Percentiles rank a stretch among this genome's conserved stretches.
Evolutionary conservation across 2,113 vertebrate genomes (phyloP).

Genomic region (Piprites chloris): DNA sequence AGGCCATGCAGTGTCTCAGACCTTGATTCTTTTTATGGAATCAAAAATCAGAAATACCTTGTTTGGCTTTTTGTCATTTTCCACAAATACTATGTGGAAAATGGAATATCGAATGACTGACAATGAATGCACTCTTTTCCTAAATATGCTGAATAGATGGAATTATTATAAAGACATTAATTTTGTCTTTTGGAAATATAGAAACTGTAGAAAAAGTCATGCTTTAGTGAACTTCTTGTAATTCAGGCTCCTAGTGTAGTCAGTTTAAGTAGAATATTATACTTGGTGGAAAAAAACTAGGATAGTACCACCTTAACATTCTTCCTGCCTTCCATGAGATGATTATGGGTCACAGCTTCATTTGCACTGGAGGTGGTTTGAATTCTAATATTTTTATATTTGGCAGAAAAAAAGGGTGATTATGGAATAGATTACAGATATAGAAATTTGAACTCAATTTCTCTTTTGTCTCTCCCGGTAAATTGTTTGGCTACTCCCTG

Average conservation of each 20-base stretch:
- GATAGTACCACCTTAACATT: not conserved
- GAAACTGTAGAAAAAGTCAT: not conserved
- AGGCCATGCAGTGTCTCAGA: not conserved
- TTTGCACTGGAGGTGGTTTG: not conserved
- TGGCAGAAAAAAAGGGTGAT: not conserved
- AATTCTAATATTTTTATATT: constrained; percentile 9
- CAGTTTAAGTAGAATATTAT: not conserved
- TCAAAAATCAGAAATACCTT: not conserved
- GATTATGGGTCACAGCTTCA: constrained; percentile 1
- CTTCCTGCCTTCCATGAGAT: not conserved
- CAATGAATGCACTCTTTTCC: not conserved
- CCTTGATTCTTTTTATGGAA: not conserved
- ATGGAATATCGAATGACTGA: too few species aligned
- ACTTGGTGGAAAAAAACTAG: not conserved
- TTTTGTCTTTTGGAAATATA: not conserved
- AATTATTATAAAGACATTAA: not conserved
- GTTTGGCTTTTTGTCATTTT: not conserved
- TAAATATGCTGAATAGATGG: not conserved
- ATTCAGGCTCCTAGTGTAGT: not conserved
- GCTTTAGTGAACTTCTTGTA: not conserved
- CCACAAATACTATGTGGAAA: not conserved
- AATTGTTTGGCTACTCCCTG: not conserved
- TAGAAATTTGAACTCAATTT: not conserved
- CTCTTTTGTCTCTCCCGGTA: not conserved
- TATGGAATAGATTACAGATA: not conserved